Evolutionary conservation across 2,888 invertebrate species (phyloP).

Genomic region (Timandra comae): DNA sequence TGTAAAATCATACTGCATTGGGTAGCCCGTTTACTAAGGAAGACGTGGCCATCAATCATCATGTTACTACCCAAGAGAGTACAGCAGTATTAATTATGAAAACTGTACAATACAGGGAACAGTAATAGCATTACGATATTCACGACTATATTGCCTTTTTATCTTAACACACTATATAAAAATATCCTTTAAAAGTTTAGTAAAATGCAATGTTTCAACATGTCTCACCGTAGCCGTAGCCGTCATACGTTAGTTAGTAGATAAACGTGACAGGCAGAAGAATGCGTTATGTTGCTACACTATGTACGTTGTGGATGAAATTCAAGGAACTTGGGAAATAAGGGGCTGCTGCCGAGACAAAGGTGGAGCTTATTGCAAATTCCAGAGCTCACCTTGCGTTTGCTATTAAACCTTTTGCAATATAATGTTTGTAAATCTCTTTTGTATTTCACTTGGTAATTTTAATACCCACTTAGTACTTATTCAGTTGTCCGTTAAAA

Average conservation of each 20-base stretch:
- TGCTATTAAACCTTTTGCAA: constrained; percentile 50
- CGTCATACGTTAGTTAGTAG: neutral
- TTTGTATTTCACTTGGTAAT: constrained; percentile 2
- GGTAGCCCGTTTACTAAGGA: no score
- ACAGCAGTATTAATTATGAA: no score
- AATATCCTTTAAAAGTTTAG: no score
- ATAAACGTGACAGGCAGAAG: constrained; percentile 34
- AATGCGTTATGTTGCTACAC: constrained; percentile 38
- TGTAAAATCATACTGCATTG: no score
- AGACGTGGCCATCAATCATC: no score
- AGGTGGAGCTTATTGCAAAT: constrained; percentile 71
- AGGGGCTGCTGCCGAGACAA: constrained; percentile 53
- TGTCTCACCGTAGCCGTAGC: neutral
- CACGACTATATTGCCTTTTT: no score
- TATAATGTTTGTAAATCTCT: constrained; percentile 35
- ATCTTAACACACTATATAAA: no score
- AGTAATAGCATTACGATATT: no score
- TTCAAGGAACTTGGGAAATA: constrained; percentile 64
- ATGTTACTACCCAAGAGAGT: no score
- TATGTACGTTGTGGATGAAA: constrained; percentile 54
- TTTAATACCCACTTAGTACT: constrained; percentile 15
- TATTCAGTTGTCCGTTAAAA: no score
- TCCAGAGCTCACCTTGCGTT: constrained; percentile 61
- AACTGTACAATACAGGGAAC: no score
- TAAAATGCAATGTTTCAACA: no score